phyloP scores from a whole-genome alignment of 2,797 vertebrate species.

The Hipposideros larvatus region DNA sequence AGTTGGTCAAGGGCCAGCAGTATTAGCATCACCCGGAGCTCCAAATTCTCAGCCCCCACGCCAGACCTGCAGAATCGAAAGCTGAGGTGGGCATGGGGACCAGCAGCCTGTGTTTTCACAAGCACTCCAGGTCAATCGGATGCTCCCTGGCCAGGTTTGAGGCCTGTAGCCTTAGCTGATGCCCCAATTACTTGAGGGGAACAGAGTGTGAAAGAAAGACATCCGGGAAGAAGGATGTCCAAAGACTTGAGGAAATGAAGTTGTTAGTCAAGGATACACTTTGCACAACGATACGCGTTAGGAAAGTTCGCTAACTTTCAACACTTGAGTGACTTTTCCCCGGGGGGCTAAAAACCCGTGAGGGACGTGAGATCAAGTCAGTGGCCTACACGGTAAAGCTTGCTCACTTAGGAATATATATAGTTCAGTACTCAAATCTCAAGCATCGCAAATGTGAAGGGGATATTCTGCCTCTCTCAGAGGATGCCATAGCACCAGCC shows the following conservation, averaged over 20 bases:
- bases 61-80: background rate
- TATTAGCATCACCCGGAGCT: background rate
- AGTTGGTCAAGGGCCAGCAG: background rate
- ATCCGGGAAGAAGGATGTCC: background rate
- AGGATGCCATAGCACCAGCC: background rate
- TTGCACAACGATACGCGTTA: background rate
- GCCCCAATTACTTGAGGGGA: background rate
- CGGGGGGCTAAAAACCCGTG: background rate
- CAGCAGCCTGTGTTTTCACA: background rate
- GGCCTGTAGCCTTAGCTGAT: background rate
- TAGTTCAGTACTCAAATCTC: background rate
- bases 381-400: background rate
- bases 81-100: rapidly evolving
- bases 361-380: background rate
- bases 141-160: background rate
- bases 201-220: background rate
- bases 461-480: background rate
- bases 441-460: background rate
- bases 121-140: background rate
- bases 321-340: background rate
- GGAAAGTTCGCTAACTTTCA: background rate
- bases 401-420: background rate
- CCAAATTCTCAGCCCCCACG: background rate
- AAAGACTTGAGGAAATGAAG: background rate
- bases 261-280: background rate